These are phyloP conservation scores for Eurosta solidaginis DNA, from an alignment of 1,140 invertebrate species.

Conservation along the genomic window DNA sequence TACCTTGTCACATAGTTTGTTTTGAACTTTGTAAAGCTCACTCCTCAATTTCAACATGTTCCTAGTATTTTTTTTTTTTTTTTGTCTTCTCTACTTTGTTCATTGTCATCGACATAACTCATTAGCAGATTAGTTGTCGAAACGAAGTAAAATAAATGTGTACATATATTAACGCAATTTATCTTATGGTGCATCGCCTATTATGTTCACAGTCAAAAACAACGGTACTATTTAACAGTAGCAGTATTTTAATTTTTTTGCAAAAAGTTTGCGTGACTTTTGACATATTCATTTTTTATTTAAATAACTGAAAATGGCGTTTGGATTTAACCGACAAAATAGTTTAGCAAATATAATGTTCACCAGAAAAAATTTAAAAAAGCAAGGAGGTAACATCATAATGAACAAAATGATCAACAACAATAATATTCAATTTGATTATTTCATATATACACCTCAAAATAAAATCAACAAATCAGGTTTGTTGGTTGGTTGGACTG, in stretches of 20 bases:
- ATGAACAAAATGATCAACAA: neutral
- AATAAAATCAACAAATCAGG: neutral
- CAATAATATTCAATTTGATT: neutral
- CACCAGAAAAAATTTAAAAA: neutral
- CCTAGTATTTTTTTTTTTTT: no score
- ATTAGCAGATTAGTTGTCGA: no score
- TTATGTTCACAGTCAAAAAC: constrained; percentile 5
- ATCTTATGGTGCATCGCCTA: neutral
- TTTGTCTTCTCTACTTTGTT: no score
- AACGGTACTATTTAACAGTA: neutral
- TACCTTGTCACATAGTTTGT: no score
- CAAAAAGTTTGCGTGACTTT: constrained; percentile 12
- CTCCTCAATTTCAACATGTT: no score
- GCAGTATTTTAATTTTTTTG: neutral
- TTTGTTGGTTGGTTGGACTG: no score
- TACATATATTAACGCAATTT: no score
- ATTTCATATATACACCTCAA: neutral
- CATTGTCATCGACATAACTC: no score
- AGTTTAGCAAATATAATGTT: neutral
- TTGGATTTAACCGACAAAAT: constrained; percentile 23
- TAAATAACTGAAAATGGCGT: neutral
- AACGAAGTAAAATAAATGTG: no score
- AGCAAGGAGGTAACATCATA: neutral
- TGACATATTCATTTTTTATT: constrained; percentile 20
- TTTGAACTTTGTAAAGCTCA: no score